These are phyloP conservation scores for Ictidomys tridecemlineatus DNA, from an alignment of 2,113 vertebrate species.

Conservation along the genomic window DNA sequence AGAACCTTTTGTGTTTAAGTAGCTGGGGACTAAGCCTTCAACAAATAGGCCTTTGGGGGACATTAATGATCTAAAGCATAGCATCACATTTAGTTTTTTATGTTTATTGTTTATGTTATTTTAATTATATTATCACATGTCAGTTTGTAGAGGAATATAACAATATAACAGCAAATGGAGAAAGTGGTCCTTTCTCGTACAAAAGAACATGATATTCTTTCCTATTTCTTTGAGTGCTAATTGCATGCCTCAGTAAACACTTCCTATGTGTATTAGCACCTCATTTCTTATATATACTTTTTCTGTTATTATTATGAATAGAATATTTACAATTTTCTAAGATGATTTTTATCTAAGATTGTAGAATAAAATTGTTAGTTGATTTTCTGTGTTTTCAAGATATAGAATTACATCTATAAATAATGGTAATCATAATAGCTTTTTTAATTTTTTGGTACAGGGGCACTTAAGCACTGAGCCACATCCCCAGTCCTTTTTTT, in stretches of 20 bases:
- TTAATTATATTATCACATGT: background rate
- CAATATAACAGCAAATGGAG: background rate
- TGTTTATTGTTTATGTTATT: background rate
- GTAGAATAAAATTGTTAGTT: background rate
- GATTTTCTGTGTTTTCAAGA: background rate
- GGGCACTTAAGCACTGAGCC: no score
- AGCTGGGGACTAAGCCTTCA: no score
- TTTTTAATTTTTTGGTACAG: no score
- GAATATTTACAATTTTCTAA: background rate
- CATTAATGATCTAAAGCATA: no score
- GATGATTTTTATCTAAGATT: background rate
- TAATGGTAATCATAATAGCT: background rate
- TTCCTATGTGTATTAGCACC: background rate
- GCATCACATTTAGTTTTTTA: background rate
- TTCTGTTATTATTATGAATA: background rate
- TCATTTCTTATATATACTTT: background rate
- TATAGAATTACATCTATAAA: background rate
- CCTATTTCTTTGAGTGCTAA: background rate
- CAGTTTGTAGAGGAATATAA: background rate
- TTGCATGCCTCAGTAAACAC: background rate
- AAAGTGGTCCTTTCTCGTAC: background rate
- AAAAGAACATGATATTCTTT: background rate
- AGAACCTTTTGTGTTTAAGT: no score
- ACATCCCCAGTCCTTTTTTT: no score
- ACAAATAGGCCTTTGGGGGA: background rate